Base-by-base conservation (phyloP, 2,113 vertebrate species). In the Nanorana parkeri region DNA sequence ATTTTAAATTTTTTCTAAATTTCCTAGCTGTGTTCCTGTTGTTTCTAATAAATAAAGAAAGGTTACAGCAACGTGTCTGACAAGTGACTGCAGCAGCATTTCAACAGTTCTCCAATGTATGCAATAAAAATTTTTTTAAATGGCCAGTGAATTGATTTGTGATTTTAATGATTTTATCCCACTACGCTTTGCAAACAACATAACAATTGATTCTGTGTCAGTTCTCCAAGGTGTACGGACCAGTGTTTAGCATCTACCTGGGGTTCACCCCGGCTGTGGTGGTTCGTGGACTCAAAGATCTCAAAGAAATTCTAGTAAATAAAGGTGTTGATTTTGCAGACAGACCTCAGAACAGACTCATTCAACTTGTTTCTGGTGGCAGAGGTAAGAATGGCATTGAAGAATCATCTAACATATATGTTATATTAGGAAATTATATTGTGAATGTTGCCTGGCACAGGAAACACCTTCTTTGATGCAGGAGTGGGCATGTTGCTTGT, bases 291-390 rank as follows among this genome's bases (percentile, higher is more conserved):
- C 11, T 77, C 2, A 77, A 77, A 77, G 21, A 36, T 36, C n/a
- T 77, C 8, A 76, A 77, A 77, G 75, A 77, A 52, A 41, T 77
- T 52, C 61, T 77, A 17, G 60, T 77, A 16, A 65, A 24, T 51
- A 63, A 54, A 32, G 75, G 75, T 19, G 23, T 23, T 20, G 75
- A 77, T 8, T 77, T 64, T 65, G 75, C 75, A 65, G 75, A 77
- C 21, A 65, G 75, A 8, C 75, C 75, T 51, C 36, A 65, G 23
- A 52, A 65, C 61, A 77, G 41, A 41, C 3, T 77, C 0, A 26
- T 11, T 20, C 10, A 65, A 28, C 10, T 52, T n/a, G 17, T 65
- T 17, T 28, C 75, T 3, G 16, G 15, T 24, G 15, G 5, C 5
- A 77, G 28, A 77, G 75, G 75, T 77, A 65, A 32, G 7, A n/a